Conservation (phyloP, 1,140 invertebrate species). For the Drosophila suzukii region DNA sequence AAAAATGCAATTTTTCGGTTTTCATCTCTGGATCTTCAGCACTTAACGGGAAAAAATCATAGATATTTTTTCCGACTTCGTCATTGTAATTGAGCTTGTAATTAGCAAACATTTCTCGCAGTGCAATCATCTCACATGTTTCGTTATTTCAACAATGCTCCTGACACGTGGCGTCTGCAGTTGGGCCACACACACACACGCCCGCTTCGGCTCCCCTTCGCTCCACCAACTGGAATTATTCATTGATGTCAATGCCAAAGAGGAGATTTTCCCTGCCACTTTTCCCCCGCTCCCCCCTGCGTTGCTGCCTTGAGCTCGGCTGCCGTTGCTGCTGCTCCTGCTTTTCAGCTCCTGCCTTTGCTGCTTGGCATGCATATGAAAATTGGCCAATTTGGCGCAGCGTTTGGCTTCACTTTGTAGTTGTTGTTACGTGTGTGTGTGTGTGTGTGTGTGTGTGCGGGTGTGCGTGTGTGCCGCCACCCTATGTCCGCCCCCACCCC, state of each 20-base stretch:
- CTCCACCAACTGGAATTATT: conserved; percentile 33
- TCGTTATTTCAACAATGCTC: conserved; percentile 60
- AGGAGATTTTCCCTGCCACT: conserved; percentile 25
- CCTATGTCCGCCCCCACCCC: background rate
- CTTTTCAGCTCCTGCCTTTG: conserved; percentile 30
- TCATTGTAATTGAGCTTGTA: no score
- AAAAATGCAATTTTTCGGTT: no score
- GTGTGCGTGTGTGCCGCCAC: conserved; percentile 1
- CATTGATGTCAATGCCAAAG: conserved; percentile 70
- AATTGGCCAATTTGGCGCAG: conserved; percentile 74
- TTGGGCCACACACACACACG: conserved; percentile 3
- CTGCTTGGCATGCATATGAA: conserved; percentile 67
- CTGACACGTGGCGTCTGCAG: conserved; percentile 56
- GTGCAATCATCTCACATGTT: conserved; percentile 43
- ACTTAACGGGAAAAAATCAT: no score
- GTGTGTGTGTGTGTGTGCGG: background rate
- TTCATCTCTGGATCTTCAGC: no score
- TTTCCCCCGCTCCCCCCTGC: background rate
- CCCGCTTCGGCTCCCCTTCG: background rate
- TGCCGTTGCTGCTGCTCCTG: conserved; percentile 6
- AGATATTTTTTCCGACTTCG: no score
- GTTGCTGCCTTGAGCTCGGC: conserved; percentile 8
- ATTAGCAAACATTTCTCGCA: conserved; percentile 9
- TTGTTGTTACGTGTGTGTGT: conserved; percentile 6
- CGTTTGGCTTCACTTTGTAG: conserved; percentile 61